Evolutionary conservation across 1,140 invertebrate genomes (phyloP).

Genomic region (Panagrolaimus sp.): DNA sequence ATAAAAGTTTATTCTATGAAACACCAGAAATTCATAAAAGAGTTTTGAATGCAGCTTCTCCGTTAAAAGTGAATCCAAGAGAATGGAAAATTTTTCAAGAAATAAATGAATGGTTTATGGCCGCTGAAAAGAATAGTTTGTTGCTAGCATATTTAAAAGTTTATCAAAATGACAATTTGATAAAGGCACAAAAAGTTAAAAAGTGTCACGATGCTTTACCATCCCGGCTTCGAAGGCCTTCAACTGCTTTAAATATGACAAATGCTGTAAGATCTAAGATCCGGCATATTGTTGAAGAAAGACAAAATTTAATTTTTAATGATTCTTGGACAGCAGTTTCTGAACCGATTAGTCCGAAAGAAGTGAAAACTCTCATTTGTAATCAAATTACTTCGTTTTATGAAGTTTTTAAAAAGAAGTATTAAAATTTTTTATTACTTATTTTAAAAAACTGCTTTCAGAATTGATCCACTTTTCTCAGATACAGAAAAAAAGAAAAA

Average conservation of each 20-base stretch:
- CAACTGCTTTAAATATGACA: background rate
- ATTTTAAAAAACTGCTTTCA: background rate
- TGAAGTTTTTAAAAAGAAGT: background rate
- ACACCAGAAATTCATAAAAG: constrained; percentile 10
- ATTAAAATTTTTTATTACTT: background rate
- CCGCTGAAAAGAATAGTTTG: background rate
- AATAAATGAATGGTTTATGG: background rate
- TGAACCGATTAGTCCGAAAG: background rate
- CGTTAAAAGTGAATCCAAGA: background rate
- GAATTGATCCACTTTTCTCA: background rate
- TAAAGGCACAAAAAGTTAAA: background rate
- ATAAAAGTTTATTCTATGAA: background rate
- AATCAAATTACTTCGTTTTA: constrained; percentile 7
- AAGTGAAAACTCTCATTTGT: background rate
- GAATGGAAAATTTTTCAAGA: background rate
- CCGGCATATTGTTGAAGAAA: background rate
- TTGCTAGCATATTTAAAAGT: background rate
- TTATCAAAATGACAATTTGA: background rate
- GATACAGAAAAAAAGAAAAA: constrained; percentile 6
- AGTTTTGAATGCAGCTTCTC: background rate
- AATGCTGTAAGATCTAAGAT: background rate
- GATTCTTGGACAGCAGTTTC: background rate
- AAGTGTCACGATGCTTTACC: background rate
- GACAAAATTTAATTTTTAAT: constrained; percentile 8
- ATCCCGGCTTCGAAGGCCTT: background rate